A percentile compares a stretch with the other conserved stretches of the same genome.
Evolutionary conservation across 2,888 invertebrate species (phyloP).

Genomic region (Sphaeridia pumilis): DNA sequence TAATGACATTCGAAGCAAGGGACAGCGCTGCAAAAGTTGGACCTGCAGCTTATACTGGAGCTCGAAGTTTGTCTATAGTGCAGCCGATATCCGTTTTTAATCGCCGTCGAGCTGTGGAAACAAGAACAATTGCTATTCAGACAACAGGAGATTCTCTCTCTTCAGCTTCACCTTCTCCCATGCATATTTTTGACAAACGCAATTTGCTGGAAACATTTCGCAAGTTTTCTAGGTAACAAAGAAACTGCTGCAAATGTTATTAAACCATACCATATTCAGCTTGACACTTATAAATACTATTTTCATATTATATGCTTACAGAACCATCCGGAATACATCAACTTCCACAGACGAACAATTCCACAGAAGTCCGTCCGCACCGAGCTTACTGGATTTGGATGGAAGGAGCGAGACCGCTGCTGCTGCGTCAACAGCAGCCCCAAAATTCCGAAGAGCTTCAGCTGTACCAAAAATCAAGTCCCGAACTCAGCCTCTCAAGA

Average conservation of each 20-base stretch:
- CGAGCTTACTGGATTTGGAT: conserved; percentile 22
- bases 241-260: too few relatives aligned
- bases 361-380: conserved; percentile 33
- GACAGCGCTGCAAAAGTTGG: conserved; percentile 81
- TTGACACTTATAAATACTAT: too few relatives aligned
- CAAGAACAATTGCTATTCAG: conserved; percentile 32
- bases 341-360: conserved; percentile 29
- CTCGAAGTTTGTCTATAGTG: not conserved
- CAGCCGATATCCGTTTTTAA: conserved; percentile 12
- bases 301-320: too few relatives aligned
- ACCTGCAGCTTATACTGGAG: conserved; percentile 20
- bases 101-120: conserved; percentile 26
- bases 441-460: conserved; percentile 17
- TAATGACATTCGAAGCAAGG: conserved; percentile 95
- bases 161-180: conserved; percentile 15
- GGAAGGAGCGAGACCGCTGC: not conserved
- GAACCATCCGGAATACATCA: conserved; percentile 29
- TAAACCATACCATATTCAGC: too few relatives aligned
- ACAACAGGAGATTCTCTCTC: conserved; percentile 26
- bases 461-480: conserved; percentile 28
- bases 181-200: conserved; percentile 32
- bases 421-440: not conserved
- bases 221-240: conserved; percentile 35
- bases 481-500: conserved; percentile 14
- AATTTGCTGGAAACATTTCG: conserved; percentile 33